Conservation (phyloP, 2,113 vertebrate species). For the Corapipo altera region DNA sequence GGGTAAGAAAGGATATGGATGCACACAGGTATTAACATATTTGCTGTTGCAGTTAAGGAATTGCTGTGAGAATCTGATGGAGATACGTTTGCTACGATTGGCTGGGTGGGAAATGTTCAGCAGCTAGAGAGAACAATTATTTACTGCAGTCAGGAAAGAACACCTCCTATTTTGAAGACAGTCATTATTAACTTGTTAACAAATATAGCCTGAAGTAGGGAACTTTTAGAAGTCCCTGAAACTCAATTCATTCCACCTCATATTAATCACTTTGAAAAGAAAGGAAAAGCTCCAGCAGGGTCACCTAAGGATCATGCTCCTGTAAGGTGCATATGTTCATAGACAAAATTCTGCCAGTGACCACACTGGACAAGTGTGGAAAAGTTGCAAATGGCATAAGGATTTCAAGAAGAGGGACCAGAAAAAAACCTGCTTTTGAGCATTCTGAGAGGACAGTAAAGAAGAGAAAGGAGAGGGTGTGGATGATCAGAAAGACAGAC, state of each 20-base stretch:
- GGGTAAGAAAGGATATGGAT: background rate
- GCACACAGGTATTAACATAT: background rate
- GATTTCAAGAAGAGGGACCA: background rate
- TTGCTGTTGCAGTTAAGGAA: background rate
- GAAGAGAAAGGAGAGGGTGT: background rate
- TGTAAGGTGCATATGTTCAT: fast-evolving
- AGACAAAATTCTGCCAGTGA: background rate
- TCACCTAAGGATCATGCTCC: background rate
- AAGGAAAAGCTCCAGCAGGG: background rate
- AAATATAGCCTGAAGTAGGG: background rate
- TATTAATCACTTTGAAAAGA: background rate
- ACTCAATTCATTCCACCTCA: background rate
- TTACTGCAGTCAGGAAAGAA: background rate
- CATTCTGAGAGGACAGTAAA: background rate
- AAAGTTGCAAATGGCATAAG: background rate
- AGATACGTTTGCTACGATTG: background rate
- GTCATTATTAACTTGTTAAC: background rate
- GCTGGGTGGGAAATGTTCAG: background rate
- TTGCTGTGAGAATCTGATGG: background rate
- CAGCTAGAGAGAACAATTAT: background rate
- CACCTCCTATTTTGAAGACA: background rate
- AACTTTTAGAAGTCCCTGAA: background rate
- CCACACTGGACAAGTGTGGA: background rate
- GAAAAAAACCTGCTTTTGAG: background rate
- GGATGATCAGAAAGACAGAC: background rate